Conservation (phyloP, 2,113 vertebrate species). For the Hucho hucho region DNA sequence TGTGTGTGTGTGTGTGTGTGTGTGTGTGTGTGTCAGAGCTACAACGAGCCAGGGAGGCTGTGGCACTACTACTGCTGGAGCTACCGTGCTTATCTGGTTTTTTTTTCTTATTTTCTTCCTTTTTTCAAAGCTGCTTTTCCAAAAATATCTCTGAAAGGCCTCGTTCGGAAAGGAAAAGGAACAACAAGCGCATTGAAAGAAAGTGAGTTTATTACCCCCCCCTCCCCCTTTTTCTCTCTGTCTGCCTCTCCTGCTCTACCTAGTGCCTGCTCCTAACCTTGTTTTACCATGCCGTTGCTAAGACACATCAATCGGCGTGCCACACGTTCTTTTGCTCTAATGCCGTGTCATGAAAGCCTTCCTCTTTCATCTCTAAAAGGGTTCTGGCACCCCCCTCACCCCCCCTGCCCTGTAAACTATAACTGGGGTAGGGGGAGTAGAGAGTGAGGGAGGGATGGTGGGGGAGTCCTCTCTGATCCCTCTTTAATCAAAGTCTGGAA, state of each 20-base stretch:
- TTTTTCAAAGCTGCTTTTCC: constrained; percentile 26
- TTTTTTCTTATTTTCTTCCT: background rate
- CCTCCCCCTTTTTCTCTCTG: background rate
- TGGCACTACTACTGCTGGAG: background rate
- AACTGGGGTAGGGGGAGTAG: background rate
- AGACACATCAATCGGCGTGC: background rate
- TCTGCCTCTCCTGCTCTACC: background rate
- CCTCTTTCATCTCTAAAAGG: background rate
- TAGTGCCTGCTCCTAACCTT: background rate
- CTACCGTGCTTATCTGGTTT: background rate
- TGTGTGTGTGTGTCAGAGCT: background rate
- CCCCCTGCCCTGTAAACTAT: background rate
- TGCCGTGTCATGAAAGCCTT: constrained; percentile 6
- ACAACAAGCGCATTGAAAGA: constrained; percentile 20
- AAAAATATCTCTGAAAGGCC: constrained; percentile 31
- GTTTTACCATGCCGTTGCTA: background rate
- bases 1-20: background rate
- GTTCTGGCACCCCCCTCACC: background rate
- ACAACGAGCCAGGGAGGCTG: constrained; percentile 19
- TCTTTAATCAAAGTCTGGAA: constrained; percentile 26
- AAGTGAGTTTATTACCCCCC: constrained; percentile 3
- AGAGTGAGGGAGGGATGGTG: background rate
- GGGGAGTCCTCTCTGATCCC: constrained; percentile 23
- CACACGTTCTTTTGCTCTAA: constrained; percentile 8
- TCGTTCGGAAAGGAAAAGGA: constrained; percentile 26